Evolutionary conservation across 2,113 vertebrate species (phyloP).

Genomic region (Stigmatopora argus): DNA sequence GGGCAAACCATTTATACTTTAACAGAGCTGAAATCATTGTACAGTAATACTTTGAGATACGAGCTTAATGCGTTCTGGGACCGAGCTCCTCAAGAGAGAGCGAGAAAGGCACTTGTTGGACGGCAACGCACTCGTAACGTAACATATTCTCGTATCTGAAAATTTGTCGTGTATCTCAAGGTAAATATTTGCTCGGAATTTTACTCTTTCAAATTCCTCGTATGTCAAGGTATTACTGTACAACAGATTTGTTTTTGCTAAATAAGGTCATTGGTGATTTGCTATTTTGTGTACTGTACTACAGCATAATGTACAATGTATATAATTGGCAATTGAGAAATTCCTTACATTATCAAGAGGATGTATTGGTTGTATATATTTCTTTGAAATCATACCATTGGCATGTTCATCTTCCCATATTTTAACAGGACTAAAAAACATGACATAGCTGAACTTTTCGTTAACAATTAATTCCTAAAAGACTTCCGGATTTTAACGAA

Average conservation of each 20-base stretch:
- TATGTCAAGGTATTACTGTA: neutral
- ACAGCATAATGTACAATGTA: constrained; percentile 12
- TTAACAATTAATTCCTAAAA: constrained; percentile 5
- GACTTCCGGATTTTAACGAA: neutral
- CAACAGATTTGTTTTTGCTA: constrained; percentile 29
- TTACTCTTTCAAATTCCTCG: no score
- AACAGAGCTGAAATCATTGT: constrained; percentile 11
- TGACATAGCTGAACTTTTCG: constrained; percentile 8
- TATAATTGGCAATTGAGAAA: constrained; percentile 13
- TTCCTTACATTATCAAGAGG: constrained; percentile 11
- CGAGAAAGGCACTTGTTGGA: no score
- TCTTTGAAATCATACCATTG: constrained; percentile 18
- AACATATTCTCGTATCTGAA: no score
- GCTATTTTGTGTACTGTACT: constrained; percentile 24
- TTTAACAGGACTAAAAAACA: constrained; percentile 7
- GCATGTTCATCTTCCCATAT: constrained; percentile 17
- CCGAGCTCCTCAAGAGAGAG: no score
- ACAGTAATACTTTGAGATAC: no score
- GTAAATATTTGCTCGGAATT: no score
- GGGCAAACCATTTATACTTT: constrained; percentile 24
- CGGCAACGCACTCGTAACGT: no score
- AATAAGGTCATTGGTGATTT: constrained; percentile 29
- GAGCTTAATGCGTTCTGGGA: no score
- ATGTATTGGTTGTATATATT: constrained; percentile 25
- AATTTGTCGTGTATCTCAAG: no score